phyloP scores from a whole-genome alignment of 1,140 invertebrate genomes.

The Cotesia chilonis region DNA sequence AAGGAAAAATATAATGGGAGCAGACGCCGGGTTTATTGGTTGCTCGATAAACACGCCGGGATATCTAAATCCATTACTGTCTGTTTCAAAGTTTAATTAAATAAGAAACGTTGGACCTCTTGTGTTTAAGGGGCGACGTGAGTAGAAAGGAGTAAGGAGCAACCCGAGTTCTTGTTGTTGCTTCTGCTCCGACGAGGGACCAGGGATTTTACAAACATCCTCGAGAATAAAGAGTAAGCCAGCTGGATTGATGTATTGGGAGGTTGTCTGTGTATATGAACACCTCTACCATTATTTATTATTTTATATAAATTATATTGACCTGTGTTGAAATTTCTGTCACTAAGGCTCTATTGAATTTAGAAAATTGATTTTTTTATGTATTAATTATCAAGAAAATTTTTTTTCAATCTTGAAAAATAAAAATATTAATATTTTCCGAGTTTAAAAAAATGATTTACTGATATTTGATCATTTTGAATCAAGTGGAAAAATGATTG shows the following conservation, averaged over 20 bases:
- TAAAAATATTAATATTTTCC: no score
- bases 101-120: conserved; percentile 6
- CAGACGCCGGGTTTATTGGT: conserved; percentile 6
- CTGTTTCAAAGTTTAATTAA: conserved; percentile 18
- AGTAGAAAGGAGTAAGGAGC: conserved; percentile 2
- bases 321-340: not conserved
- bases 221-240: not conserved
- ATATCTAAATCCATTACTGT: conserved; percentile 19
- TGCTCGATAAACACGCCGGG: conserved; percentile 13
- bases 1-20: not conserved
- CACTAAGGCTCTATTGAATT: no score
- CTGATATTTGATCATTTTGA: no score
- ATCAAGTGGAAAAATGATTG: no score
- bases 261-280: not conserved
- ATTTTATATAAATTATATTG: conserved; percentile 6
- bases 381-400: no score
- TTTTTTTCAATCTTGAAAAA: no score
- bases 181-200: not conserved
- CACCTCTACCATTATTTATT: not conserved
- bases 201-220: not conserved
- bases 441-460: no score
- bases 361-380: no score
- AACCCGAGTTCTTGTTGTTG: not conserved
- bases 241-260: not conserved
- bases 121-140: not conserved